Base-by-base conservation (phyloP, 30 jellyfish, hydroid and myxozoan genomes). In the Euphysa ruthae region DNA sequence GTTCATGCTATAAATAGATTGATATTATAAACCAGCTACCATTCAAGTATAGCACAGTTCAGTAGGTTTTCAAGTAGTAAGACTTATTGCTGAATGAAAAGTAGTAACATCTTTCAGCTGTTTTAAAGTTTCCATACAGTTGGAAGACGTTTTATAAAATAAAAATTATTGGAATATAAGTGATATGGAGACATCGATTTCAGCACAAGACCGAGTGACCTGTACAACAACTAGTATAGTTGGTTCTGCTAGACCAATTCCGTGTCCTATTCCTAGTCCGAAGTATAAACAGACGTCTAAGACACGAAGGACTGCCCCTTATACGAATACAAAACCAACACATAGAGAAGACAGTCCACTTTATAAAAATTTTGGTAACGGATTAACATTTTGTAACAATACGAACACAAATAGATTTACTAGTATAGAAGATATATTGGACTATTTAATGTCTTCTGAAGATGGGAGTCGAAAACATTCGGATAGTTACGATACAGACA, bases 361-460 rank as follows among this genome's bases (percentile, higher is more conserved):
- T 23, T 73, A 73, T 35, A 73, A 73, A 58, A 63, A 73, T 77
- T 73, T 60, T 54, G 85, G 85, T 21, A 73, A 73, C 78, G 85
- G 85, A 8, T 27, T 73, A 32, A 50, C 82, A n/a, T 26, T 73
- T 12, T 73, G 85, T 23, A 73, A 73, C 54, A 73, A 68, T 54
- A 68, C 80, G 24, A 68, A 68, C 44, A 68, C 80, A 28, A 68
- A 68, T 34, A 34, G 43, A 25, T 68, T 68, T 43, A 32, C 55
- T 25, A 68, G 49, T 21, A 68, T 68, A 12, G 66, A 68, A 51
- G 80, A 68, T 30, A 55, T 68, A 6, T 68, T 68, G 33, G 73
- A 28, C 16, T 68, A 43, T 68, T 20, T 68, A 21, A 24, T 58
- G 54, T 46, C 18, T 5, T n/a, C 60, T 5, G 23, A 46, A 25